These are phyloP conservation scores for Aramus guarauna DNA, from an alignment of 2,113 vertebrate genomes.

Conservation along the genomic window DNA sequence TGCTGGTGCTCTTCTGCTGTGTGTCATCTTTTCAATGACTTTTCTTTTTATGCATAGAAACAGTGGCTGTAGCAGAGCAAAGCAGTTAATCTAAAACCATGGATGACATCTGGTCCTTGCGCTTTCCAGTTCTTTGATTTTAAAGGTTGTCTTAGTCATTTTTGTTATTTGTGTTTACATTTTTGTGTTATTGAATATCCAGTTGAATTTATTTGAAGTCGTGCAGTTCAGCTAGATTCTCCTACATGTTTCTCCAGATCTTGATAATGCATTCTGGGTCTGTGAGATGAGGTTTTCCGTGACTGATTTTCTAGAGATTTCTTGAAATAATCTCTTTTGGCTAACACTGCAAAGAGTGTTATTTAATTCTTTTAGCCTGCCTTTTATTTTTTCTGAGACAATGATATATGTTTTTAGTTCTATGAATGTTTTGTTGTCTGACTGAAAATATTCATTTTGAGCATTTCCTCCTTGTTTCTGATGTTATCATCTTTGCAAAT, in stretches of 20 bases:
- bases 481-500: not conserved
- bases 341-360: not conserved
- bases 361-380: not conserved
- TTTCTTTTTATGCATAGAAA: not conserved
- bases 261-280: not conserved
- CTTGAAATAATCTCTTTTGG: slow-evolving; percentile 1
- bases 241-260: not conserved
- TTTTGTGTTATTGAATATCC: not conserved
- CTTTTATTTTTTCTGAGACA: not conserved
- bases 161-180: slow-evolving; percentile 7
- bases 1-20: not conserved
- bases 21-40: not conserved
- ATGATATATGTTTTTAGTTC: not conserved
- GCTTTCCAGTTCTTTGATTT: not conserved
- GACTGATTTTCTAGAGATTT: not conserved
- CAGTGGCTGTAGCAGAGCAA: not conserved
- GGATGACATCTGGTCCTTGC: not conserved
- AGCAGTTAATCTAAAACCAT: not conserved
- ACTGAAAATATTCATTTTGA: not conserved
- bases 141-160: not conserved
- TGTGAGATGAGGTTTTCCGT: not conserved
- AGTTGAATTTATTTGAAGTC: not conserved
- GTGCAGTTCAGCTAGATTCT: not conserved
- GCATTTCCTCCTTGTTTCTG: slow-evolving; percentile 1
- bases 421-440: not conserved